Conservation (phyloP, 1,140 invertebrate species). For the Scaptomyza graminum region DNA sequence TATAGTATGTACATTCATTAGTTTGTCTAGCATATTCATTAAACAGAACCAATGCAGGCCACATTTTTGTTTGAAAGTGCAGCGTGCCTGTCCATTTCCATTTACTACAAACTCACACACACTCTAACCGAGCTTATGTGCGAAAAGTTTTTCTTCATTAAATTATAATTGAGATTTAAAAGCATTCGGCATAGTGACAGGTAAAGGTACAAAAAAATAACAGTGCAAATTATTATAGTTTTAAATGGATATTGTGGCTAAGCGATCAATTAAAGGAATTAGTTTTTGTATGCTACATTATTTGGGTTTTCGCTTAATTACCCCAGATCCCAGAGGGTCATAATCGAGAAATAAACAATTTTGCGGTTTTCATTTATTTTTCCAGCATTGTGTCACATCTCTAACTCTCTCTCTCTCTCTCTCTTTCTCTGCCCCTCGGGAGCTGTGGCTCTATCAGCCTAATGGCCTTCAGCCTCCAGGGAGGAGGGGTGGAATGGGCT, state of each 20-base stretch:
- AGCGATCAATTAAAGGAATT: slow-evolving; percentile 27
- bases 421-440: neutral
- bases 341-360: slow-evolving; percentile 1
- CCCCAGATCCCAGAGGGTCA: slow-evolving; percentile 6
- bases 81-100: neutral
- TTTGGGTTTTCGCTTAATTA: slow-evolving; percentile 26
- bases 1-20: neutral
- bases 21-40: neutral
- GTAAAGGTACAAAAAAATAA: neutral
- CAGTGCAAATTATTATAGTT: slow-evolving; percentile 5
- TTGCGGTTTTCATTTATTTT: slow-evolving; percentile 41
- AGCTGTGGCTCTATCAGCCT: slow-evolving; percentile 33
- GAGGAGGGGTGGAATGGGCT: neutral
- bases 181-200: neutral
- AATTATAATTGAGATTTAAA: slow-evolving; percentile 1
- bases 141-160: slow-evolving; percentile 8
- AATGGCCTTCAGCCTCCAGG: slow-evolving; percentile 34
- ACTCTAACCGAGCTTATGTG: neutral
- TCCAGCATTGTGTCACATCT: slow-evolving; percentile 21
- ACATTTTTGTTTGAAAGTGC: neutral
- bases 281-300: slow-evolving; percentile 6
- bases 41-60: no score
- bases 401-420: neutral
- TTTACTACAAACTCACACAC: neutral
- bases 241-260: slow-evolving; percentile 23